Conservation (phyloP, 2,797 vertebrate species). For the Fistularia commersonii region DNA sequence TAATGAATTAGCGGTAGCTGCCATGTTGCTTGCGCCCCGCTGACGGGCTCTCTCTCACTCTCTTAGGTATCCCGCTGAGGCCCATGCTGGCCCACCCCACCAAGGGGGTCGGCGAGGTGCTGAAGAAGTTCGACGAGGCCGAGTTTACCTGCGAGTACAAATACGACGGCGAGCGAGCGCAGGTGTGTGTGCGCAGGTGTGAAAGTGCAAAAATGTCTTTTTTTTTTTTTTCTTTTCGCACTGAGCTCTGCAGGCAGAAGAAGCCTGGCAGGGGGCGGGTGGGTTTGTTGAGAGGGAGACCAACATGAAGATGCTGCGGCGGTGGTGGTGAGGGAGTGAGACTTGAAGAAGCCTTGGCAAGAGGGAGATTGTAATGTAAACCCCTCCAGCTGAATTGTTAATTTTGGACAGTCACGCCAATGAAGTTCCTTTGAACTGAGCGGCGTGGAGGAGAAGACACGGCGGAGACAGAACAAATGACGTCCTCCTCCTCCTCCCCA, state of each 20-base stretch:
- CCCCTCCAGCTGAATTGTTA: slow-evolving; percentile 61
- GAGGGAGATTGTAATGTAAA: slow-evolving; percentile 48
- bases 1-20: slow-evolving; percentile 4
- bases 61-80: slow-evolving; percentile 82
- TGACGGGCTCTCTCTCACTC: background rate
- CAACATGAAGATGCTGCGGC: background rate
- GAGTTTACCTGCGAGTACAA: slow-evolving; percentile 93
- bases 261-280: slow-evolving; percentile 33
- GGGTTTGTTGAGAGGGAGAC: slow-evolving; percentile 15
- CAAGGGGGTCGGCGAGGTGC: slow-evolving; percentile 83
- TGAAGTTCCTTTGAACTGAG: slow-evolving; percentile 69
- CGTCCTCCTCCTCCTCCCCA: slow-evolving; percentile 11
- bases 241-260: slow-evolving; percentile 47
- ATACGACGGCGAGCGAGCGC: slow-evolving; percentile 89
- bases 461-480: slow-evolving; percentile 3
- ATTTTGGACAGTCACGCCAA: slow-evolving; percentile 69
- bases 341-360: slow-evolving; percentile 25
- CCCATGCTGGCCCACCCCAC: slow-evolving; percentile 92
- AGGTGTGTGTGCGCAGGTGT: no score
- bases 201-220: no score
- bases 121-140: slow-evolving; percentile 88
- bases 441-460: slow-evolving; percentile 31
- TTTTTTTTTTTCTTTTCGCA: background rate
- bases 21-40: background rate
- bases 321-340: slow-evolving; percentile 1